These are phyloP conservation scores for Plectropomus leopardus DNA, from an alignment of 2,113 vertebrate species.

Conservation along the genomic window DNA sequence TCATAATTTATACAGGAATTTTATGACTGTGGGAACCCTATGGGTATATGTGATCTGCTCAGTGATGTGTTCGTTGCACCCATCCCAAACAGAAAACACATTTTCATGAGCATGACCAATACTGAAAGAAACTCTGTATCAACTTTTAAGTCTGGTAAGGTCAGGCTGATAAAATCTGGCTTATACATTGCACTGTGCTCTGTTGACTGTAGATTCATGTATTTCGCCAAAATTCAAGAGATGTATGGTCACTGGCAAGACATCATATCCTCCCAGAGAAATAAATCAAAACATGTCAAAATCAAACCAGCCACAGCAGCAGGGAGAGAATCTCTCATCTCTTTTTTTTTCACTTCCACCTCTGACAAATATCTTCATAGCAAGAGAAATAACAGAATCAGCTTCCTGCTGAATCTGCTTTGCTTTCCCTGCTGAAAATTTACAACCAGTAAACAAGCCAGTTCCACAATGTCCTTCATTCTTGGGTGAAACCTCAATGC, in stretches of 20 bases:
- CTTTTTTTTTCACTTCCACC: no score
- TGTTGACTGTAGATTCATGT: neutral
- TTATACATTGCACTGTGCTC: no score
- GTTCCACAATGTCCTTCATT: neutral
- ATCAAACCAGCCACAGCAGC: neutral
- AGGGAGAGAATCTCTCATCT: neutral
- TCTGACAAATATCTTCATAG: neutral
- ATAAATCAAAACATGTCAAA: neutral
- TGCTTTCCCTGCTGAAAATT: neutral
- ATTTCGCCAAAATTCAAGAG: neutral
- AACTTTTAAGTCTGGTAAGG: no score
- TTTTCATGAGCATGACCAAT: no score
- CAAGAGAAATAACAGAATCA: neutral
- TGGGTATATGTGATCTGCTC: no score
- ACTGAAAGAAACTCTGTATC: no score
- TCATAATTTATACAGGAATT: no score
- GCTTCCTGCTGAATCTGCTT: slow-evolving; percentile 20
- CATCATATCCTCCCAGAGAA: neutral
- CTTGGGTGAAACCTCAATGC: neutral
- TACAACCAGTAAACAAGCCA: neutral
- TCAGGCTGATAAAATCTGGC: no score
- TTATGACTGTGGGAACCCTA: no score
- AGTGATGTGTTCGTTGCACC: no score
- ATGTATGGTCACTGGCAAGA: neutral
- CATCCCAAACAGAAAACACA: no score